Base-by-base conservation (phyloP, 2,888 invertebrate species). In the Plebejus melissa region DNA sequence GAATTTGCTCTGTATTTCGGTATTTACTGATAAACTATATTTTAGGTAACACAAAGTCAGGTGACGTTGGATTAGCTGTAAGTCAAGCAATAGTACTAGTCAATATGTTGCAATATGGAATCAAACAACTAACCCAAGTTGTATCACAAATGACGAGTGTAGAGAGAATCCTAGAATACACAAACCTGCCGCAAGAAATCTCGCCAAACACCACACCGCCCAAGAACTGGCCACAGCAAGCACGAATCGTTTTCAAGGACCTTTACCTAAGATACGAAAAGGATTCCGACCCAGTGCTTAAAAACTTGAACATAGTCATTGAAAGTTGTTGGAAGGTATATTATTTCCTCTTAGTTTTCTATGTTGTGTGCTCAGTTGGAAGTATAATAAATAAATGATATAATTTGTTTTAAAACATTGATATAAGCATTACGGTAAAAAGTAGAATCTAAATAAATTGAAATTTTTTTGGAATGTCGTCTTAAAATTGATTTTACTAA, bases 111-210 rank as follows among this genome's bases (percentile, higher is more conserved):
- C 97, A 97, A 84, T 96, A 96, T 90, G 97, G 96, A 9, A 95
- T 97, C 77, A 94, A 97, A 76, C 97, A 97, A 85, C 95, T 96
- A 57, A 96, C 97, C 0, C 97, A 97, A 84, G 95, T 95, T 50
- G 91, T 96, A 69, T 95, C 95, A 13, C 95, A 96, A 82, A 96
- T 96, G 96, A 96, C 96, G 7, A 95, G 96, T 74, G 97, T 98
- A 0, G 98, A 98, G 85, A 93, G 98, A 74, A 95, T 98, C 4
- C 86, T 96, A 38, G 96, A 97, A 84, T 98, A 97, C 86, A 95
- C 96, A 0, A 92, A 95, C 22, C 86, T 98, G 41, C 95, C 96
- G 0, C 94, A 95, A 69, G 97, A 98, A 87, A 95, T 95, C 1
- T 93, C 94, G 28, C 95, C 95, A 36, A 95, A 95, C 0, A 91